Percentiles rank a stretch among this genome's conserved stretches.
Evolutionary conservation across 2,797 vertebrate species (phyloP).

Genomic region (Aldrovandia affinis): DNA sequence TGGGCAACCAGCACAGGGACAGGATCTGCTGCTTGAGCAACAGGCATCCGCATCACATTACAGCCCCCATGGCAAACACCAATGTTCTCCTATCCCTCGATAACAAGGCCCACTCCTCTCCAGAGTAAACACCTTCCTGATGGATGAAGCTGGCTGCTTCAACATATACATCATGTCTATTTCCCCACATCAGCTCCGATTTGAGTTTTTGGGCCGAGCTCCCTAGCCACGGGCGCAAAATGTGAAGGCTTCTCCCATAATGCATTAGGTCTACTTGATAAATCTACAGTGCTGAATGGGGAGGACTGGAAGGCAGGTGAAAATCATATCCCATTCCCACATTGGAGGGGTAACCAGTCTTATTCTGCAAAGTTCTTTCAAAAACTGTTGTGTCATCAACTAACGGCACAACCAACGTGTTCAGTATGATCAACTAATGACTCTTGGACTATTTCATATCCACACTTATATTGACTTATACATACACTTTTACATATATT

Average conservation of each 20-base stretch:
- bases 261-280: not conserved
- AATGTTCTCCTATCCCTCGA: not conserved
- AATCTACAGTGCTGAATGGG: not conserved
- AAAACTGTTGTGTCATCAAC: not conserved
- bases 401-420: no score
- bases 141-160: not conserved
- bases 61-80: constrained; percentile 11
- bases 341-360: not conserved
- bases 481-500: no score
- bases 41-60: not conserved
- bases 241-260: not conserved
- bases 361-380: not conserved
- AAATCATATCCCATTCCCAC: not conserved
- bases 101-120: not conserved
- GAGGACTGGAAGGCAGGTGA: not conserved
- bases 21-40: not conserved
- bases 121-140: constrained; percentile 10
- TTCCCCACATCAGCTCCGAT: not conserved
- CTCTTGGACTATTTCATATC: no score
- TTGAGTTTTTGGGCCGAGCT: constrained; percentile 9
- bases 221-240: not conserved
- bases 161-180: constrained; percentile 22
- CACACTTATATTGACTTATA: no score
- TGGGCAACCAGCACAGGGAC: constrained; percentile 1
- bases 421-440: no score